These are phyloP conservation scores for Sebastolobus alascanus DNA, from an alignment of 2,797 vertebrate genomes.

Conservation along the genomic window DNA sequence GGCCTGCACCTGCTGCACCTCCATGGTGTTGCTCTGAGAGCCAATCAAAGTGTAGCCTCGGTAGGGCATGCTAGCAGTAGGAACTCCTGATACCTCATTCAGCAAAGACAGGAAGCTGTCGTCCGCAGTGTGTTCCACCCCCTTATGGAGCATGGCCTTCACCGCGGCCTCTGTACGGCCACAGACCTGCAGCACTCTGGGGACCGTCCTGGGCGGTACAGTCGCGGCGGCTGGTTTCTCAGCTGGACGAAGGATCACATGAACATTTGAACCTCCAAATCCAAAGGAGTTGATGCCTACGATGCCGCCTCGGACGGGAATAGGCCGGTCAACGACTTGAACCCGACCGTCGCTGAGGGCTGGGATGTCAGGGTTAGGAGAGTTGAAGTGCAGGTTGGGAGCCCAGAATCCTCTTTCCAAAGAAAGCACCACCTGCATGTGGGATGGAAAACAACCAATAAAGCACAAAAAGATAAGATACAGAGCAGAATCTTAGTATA, in stretches of 20 bases:
- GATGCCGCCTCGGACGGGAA: slow-evolving; percentile 88
- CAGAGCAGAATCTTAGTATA: neutral
- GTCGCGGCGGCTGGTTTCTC: neutral
- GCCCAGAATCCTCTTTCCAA: slow-evolving; percentile 94
- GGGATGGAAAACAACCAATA: neutral
- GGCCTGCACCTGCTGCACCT: slow-evolving; percentile 86
- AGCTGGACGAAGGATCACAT: slow-evolving; percentile 91
- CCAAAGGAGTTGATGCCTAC: slow-evolving; percentile 96
- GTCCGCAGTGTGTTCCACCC: slow-evolving; percentile 77
- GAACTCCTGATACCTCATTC: slow-evolving; percentile 85
- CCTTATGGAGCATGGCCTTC: slow-evolving; percentile 84
- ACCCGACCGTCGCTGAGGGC: slow-evolving; percentile 89
- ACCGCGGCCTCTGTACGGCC: slow-evolving; percentile 92
- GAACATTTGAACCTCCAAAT: slow-evolving; percentile 96
- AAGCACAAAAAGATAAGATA: neutral
- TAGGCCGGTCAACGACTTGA: slow-evolving; percentile 88
- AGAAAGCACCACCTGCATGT: slow-evolving; percentile 90
- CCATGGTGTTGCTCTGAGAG: slow-evolving; percentile 77
- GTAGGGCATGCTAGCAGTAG: slow-evolving; percentile 89
- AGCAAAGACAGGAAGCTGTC: slow-evolving; percentile 88
- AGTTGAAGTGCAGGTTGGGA: slow-evolving; percentile 93
- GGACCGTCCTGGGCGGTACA: slow-evolving; percentile 29
- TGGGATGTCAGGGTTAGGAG: slow-evolving; percentile 92
- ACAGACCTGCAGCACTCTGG: slow-evolving; percentile 88
- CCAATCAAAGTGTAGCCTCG: slow-evolving; percentile 90